phyloP scores from a whole-genome alignment of 2,113 vertebrate genomes.

The Strix uralensis region DNA sequence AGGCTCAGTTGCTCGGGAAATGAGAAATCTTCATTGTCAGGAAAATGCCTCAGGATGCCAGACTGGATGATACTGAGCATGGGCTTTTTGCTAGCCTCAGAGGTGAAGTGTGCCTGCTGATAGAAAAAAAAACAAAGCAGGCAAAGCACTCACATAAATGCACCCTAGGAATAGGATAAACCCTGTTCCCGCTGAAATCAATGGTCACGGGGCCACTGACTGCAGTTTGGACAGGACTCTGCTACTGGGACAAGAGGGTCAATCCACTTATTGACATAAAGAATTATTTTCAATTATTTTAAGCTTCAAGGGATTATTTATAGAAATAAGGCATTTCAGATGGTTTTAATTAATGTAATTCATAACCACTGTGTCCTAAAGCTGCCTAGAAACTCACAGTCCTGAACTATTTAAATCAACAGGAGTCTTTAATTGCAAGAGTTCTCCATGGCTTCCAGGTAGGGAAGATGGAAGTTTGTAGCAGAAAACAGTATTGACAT shows the following conservation, averaged over 20 bases:
- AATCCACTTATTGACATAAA: neutral
- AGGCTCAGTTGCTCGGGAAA: neutral
- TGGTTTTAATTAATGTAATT: neutral
- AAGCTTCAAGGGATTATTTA: neutral
- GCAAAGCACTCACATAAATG: neutral
- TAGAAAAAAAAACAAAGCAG: neutral
- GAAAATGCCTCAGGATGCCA: neutral
- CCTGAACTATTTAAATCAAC: neutral
- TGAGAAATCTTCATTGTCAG: neutral
- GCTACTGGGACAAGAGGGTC: rapidly evolving
- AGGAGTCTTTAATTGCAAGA: neutral
- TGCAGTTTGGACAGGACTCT: rapidly evolving
- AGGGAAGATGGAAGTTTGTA: neutral
- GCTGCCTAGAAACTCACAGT: neutral
- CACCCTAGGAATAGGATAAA: rapidly evolving
- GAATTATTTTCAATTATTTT: neutral
- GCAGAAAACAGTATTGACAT: neutral
- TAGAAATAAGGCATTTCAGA: neutral
- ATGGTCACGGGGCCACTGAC: neutral
- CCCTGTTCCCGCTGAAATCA: neutral
- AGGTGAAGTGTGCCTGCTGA: neutral
- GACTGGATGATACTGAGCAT: rapidly evolving
- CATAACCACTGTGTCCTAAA: neutral
- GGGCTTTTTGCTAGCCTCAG: neutral
- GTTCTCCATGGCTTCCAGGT: neutral